Conservation (phyloP, 1,140 invertebrate species). For the Rhopalosiphum maidis region DNA sequence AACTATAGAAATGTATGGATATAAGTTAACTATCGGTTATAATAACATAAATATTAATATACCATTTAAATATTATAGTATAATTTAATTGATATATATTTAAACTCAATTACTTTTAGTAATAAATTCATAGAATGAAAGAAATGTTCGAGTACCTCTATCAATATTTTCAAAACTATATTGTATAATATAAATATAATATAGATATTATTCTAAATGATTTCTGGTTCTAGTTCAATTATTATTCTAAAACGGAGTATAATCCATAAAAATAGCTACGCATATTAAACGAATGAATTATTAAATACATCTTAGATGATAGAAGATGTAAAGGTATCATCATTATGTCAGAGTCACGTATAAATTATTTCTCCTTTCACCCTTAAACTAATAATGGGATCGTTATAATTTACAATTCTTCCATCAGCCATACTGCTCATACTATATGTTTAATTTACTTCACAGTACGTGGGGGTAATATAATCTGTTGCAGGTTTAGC, state of each 20-base stretch:
- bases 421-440: not conserved
- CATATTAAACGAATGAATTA: not conserved
- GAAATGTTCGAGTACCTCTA: not conserved
- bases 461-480: constrained; percentile 36
- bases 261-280: not conserved
- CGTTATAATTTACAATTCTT: not conserved
- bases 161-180: not conserved
- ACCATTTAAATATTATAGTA: not conserved
- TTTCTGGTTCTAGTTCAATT: not conserved
- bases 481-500: not conserved
- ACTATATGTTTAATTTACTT: not conserved
- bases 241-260: not conserved
- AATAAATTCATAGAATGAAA: not conserved
- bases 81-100: not conserved
- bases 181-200: not conserved
- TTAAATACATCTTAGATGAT: not conserved
- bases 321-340: not conserved
- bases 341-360: not conserved
- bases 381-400: constrained; percentile 22
- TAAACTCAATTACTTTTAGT: no score
- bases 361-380: not conserved
- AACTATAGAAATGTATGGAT: no score
- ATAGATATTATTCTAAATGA: not conserved
- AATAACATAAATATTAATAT: not conserved
- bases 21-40: no score